phyloP scores from a whole-genome alignment of 92 coral and sea anemone genomes.

The Muricea muricata region DNA sequence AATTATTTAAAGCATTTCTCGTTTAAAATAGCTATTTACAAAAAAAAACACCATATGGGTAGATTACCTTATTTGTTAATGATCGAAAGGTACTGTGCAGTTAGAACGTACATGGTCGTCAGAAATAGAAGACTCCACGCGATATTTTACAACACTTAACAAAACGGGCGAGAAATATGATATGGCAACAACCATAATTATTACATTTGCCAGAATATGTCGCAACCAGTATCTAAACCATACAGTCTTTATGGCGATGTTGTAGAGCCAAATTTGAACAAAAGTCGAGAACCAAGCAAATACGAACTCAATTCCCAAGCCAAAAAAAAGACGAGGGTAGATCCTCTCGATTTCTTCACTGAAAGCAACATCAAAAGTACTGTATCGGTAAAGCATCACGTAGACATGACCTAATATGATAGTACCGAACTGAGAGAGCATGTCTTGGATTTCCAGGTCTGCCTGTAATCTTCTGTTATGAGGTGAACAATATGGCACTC shows the following conservation, averaged over 20 bases:
- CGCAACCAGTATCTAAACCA: background rate
- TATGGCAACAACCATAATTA: background rate
- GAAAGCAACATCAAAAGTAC: background rate
- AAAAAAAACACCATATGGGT: too few species aligned
- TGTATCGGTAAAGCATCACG: background rate
- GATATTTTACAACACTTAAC: background rate
- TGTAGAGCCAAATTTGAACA: background rate
- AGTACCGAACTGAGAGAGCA: background rate
- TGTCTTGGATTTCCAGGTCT: background rate
- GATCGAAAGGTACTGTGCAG: too few species aligned
- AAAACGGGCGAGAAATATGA: background rate
- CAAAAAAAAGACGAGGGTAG: too few species aligned
- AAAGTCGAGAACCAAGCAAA: background rate
- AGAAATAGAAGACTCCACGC: too few species aligned
- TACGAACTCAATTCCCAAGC: too few species aligned
- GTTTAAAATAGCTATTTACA: too few species aligned
- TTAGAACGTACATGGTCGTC: too few species aligned
- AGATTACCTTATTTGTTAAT: too few species aligned
- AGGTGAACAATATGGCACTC: background rate
- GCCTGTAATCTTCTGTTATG: background rate
- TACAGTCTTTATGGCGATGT: background rate
- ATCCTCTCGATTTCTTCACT: background rate
- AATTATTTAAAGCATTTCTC: too few species aligned
- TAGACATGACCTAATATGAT: background rate
- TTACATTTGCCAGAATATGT: background rate